Base-by-base conservation (phyloP, 1,140 invertebrate species). In the Cydia fagiglandana region DNA sequence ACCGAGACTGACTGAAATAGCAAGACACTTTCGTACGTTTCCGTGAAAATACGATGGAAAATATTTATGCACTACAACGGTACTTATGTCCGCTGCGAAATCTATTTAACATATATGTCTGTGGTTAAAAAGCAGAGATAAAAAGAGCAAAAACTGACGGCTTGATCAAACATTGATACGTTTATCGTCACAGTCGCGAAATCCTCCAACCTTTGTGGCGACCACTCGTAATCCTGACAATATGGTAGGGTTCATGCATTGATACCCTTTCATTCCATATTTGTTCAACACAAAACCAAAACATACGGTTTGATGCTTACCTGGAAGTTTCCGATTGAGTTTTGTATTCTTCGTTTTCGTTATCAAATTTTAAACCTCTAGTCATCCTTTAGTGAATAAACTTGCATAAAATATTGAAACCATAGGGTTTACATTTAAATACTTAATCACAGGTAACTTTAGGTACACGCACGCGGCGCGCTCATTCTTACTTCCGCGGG, bases 71-170 rank as follows among this genome's bases (percentile, higher is more conserved):
- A 24, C 41, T 45, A 45, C 24, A 24, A 24, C 24, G 24, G 24
- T 24, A 24, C 24, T 24, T 0, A 24, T 45, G 41, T 47, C 12
- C 2, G 17, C 24, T 20, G 20, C 17, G 9, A 12, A n/a, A 61
- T 61, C 56, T 61, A 20, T 24, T 17, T 2, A 2, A 56, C 5
- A 61, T 61, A 61, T 61, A 61, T 61, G 56, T 61, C 56, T 61
- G 56, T 61, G 56, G 7, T 56, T 64, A 53, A 61, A 20, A 24
- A 74, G 76, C n/a, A 50, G 47, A 66, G 30, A 74, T 81, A 81
- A 84, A 85, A 86, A 85, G 84, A 83, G 81, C 83, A 83, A 82
- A 64, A 66, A 74, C 68, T 77, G 56, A 70, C 64, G 30, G 64
- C 17, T 45, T 73, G 34, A 73, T 73, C 70, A 73, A 50, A 73